Evolutionary conservation across 2,888 invertebrate species (phyloP).

Genomic region (Terebella lapidaria): DNA sequence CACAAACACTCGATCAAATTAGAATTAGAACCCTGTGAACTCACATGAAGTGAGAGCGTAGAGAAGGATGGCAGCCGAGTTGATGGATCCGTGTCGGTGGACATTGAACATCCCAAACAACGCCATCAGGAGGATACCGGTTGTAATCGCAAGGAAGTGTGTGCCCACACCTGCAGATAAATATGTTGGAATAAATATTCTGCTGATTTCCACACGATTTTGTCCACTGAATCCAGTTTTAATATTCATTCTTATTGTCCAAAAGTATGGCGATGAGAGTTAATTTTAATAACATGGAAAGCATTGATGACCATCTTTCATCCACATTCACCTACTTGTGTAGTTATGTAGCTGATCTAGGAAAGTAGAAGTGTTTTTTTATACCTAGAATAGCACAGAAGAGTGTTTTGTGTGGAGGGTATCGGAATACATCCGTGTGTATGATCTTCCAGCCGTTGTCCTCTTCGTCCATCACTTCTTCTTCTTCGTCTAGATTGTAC

Average conservation of each 20-base stretch:
- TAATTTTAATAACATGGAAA: no score
- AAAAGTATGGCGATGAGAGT: no score
- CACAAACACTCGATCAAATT: no score
- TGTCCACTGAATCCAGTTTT: no score
- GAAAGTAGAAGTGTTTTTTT: no score
- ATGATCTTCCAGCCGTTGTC: slow-evolving; percentile 59
- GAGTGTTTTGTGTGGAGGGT: slow-evolving; percentile 53
- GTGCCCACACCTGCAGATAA: slow-evolving; percentile 56
- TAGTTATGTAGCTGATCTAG: no score
- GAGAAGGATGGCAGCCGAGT: slow-evolving; percentile 54
- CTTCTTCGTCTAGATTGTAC: slow-evolving; percentile 55
- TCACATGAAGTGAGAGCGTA: slow-evolving; percentile 56
- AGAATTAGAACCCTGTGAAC: no score
- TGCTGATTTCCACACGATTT: no score
- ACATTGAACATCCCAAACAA: slow-evolving; percentile 55
- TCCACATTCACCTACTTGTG: no score
- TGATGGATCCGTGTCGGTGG: slow-evolving; percentile 56
- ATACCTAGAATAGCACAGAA: slow-evolving; percentile 57
- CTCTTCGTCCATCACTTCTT: slow-evolving; percentile 53
- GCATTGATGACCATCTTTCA: no score
- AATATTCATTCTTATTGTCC: no score
- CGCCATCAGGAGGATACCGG: slow-evolving; percentile 56
- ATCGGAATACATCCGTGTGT: slow-evolving; percentile 57
- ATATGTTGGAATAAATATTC: no score
- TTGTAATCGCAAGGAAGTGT: slow-evolving; percentile 56